Conservation (phyloP, 2,888 invertebrate species). For the Rosalia funebris region DNA sequence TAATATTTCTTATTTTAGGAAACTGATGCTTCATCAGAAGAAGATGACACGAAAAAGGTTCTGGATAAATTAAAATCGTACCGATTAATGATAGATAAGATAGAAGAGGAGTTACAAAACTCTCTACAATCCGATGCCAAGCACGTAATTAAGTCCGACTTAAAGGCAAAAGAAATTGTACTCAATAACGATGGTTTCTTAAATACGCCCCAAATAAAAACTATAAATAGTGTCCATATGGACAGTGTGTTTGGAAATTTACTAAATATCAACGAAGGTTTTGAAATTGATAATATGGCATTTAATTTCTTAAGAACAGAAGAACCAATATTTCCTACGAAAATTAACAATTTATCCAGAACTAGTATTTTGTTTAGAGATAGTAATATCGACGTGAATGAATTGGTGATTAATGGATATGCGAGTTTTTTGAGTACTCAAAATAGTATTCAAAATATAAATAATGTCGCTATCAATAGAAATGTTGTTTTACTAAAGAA, state of each 20-base stretch:
- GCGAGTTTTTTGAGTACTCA: slow-evolving; percentile 51
- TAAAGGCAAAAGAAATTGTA: slow-evolving; percentile 49
- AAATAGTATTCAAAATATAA: slow-evolving; percentile 50
- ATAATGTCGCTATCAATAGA: slow-evolving; percentile 52
- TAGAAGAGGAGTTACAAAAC: slow-evolving; percentile 20
- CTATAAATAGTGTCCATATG: slow-evolving; percentile 52
- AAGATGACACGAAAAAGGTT: not conserved
- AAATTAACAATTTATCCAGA: slow-evolving; percentile 53
- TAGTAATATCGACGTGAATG: slow-evolving; percentile 44
- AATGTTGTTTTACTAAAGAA: slow-evolving; percentile 54
- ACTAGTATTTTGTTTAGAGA: slow-evolving; percentile 48
- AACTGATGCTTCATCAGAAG: not conserved
- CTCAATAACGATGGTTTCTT: slow-evolving; percentile 49
- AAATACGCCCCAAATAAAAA: slow-evolving; percentile 46
- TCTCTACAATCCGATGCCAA: slow-evolving; percentile 24
- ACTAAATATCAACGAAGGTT: slow-evolving; percentile 50
- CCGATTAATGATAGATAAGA: not conserved
- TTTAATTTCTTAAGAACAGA: slow-evolving; percentile 51
- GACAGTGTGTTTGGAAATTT: slow-evolving; percentile 49
- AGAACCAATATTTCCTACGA: slow-evolving; percentile 43
- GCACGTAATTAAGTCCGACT: slow-evolving; percentile 42
- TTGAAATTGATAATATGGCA: slow-evolving; percentile 44
- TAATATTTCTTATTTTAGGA: not conserved
- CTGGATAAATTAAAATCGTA: not conserved
- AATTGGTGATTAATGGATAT: slow-evolving; percentile 54